phyloP scores from a whole-genome alignment of 2,797 vertebrate genomes.

The Pagetopsis macropterus region DNA sequence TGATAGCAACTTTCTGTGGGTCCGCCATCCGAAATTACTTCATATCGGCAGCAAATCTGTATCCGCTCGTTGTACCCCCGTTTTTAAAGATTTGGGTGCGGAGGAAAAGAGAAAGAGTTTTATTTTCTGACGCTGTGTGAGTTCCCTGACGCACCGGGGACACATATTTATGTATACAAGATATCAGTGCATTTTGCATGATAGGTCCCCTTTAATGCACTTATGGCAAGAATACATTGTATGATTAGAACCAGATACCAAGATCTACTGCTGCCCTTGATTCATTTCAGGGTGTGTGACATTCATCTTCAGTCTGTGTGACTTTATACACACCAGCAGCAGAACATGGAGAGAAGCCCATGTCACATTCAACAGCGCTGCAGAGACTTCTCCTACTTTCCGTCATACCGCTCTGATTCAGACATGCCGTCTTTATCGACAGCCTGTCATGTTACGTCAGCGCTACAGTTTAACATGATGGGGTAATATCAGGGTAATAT shows the following conservation, averaged over 20 bases:
- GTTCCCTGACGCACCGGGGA: too few species aligned
- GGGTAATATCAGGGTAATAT: slow-evolving; percentile 1
- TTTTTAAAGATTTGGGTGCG: too few species aligned
- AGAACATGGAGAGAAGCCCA: slow-evolving; percentile 20
- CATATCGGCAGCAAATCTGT: too few species aligned
- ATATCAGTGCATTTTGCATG: too few species aligned
- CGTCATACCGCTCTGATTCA: slow-evolving; percentile 15
- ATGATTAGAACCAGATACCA: slow-evolving; percentile 63
- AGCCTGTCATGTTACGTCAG: slow-evolving; percentile 1
- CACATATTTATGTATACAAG: too few species aligned
- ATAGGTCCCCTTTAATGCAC: slow-evolving; percentile 6
- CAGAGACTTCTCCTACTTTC: slow-evolving; percentile 9
- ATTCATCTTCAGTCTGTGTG: slow-evolving; percentile 45
- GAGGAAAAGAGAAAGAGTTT: too few species aligned
- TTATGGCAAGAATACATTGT: slow-evolving; percentile 34
- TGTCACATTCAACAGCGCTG: slow-evolving; percentile 13
- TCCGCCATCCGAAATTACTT: too few species aligned
- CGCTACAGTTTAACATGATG: slow-evolving; percentile 3
- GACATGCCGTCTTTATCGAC: background rate
- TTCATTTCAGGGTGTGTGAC: slow-evolving; percentile 43
- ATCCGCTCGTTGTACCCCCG: too few species aligned
- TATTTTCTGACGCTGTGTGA: too few species aligned
- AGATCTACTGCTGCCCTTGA: slow-evolving; percentile 37
- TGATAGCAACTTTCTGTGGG: too few species aligned
- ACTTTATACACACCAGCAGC: slow-evolving; percentile 39